Evolutionary conservation across 2,888 invertebrate species (phyloP).

Genomic region (Scaptomyza tumidula): DNA sequence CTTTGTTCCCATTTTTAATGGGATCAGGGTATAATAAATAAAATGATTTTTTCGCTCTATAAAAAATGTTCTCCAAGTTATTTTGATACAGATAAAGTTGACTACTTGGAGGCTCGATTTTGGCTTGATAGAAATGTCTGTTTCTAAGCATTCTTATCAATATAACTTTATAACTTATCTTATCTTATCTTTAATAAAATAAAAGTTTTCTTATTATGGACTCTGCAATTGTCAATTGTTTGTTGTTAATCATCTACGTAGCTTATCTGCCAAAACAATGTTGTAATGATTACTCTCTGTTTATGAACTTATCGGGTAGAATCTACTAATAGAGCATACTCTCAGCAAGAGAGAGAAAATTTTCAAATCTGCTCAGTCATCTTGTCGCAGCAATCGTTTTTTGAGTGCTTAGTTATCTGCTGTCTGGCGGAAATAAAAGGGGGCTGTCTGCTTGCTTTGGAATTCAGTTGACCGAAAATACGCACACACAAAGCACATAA

Average conservation of each 20-base stretch:
- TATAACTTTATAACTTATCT: no score
- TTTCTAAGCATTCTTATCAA: neutral
- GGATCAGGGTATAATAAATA: no score
- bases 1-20: no score
- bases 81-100: no score
- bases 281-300: neutral
- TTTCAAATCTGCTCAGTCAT: neutral
- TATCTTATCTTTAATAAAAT: no score
- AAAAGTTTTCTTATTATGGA: no score
- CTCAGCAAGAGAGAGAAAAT: constrained; percentile 1
- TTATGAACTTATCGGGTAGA: neutral
- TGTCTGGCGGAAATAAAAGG: neutral
- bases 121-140: neutral
- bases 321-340: neutral
- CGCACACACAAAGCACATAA: neutral
- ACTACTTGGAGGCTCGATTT: no score
- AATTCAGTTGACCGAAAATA: constrained; percentile 24
- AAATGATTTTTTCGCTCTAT: no score
- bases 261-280: neutral
- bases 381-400: neutral
- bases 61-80: no score
- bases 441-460: neutral
- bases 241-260: neutral
- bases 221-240: no score
- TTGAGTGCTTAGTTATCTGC: neutral